These are phyloP conservation scores for Myopa tessellatipennis DNA, from an alignment of 2,888 invertebrate genomes.

Conservation along the genomic window DNA sequence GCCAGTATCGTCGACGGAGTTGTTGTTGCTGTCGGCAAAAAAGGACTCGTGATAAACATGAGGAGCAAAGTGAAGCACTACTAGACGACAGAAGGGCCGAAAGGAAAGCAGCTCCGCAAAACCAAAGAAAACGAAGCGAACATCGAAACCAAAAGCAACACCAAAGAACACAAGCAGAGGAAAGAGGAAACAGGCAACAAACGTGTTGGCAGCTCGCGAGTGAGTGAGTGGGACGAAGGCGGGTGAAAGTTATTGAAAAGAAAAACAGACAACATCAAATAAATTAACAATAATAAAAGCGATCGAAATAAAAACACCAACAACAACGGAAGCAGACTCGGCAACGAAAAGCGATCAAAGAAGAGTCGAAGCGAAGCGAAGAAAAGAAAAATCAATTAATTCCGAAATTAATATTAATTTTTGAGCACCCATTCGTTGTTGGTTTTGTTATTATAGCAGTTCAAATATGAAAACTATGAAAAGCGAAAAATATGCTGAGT, in stretches of 20 bases:
- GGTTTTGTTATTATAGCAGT: not conserved
- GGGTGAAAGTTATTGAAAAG: slow-evolving; percentile 12
- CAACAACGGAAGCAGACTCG: not conserved
- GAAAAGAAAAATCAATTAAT: slow-evolving; percentile 22
- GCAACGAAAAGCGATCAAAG: not conserved
- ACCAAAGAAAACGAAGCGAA: slow-evolving; percentile 3
- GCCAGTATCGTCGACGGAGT: slow-evolving; percentile 8
- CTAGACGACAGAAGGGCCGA: not conserved
- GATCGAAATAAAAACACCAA: not conserved
- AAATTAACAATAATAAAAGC: slow-evolving; percentile 5
- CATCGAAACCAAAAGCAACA: not conserved
- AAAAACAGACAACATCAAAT: not conserved
- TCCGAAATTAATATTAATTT: slow-evolving; percentile 20
- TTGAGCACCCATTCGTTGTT: not conserved
- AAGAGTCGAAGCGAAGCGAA: not conserved
- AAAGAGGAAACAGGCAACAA: not conserved
- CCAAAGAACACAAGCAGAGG: too few relatives aligned
- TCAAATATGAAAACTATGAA: slow-evolving; percentile 5
- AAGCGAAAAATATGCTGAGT: not conserved
- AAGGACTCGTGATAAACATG: slow-evolving; percentile 25
- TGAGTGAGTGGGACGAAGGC: not conserved
- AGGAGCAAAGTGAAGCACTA: slow-evolving; percentile 1
- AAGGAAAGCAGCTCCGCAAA: not conserved
- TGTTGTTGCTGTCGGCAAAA: slow-evolving; percentile 7
- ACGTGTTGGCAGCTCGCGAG: not conserved